phyloP scores from a whole-genome alignment of 2,797 vertebrate species.

The Acropternis orthonyx region DNA sequence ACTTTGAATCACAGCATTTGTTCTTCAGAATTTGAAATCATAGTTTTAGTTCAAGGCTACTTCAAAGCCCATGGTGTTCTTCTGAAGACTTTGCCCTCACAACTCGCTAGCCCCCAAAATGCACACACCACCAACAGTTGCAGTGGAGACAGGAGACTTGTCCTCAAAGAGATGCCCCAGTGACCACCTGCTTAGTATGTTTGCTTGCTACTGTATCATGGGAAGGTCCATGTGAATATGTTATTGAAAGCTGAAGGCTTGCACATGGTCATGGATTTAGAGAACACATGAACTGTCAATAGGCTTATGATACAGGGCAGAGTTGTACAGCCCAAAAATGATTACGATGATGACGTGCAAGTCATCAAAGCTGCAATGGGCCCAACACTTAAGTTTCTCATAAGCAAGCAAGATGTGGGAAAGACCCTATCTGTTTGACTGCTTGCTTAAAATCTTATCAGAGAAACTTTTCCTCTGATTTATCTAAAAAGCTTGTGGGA shows the following conservation, averaged over 20 bases:
- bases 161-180: neutral
- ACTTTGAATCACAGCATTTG: neutral
- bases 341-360: neutral
- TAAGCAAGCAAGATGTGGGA: neutral
- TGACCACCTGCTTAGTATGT: fast-evolving
- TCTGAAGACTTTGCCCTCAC: neutral
- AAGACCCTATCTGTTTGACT: neutral
- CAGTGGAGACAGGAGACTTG: neutral
- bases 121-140: fast-evolving
- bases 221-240: neutral
- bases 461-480: neutral
- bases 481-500: neutral
- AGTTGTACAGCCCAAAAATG: neutral
- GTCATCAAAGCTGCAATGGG: neutral
- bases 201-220: neutral
- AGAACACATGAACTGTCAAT: neutral
- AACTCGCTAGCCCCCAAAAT: neutral
- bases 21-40: neutral
- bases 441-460: neutral
- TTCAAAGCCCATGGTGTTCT: neutral
- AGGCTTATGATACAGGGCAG: fast-evolving
- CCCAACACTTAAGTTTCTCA: neutral
- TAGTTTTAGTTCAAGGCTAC: neutral
- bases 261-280: fast-evolving
- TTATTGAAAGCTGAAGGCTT: neutral